These are phyloP conservation scores for Cyclura pinguis DNA, from an alignment of 2,797 vertebrate genomes.

Conservation along the genomic window DNA sequence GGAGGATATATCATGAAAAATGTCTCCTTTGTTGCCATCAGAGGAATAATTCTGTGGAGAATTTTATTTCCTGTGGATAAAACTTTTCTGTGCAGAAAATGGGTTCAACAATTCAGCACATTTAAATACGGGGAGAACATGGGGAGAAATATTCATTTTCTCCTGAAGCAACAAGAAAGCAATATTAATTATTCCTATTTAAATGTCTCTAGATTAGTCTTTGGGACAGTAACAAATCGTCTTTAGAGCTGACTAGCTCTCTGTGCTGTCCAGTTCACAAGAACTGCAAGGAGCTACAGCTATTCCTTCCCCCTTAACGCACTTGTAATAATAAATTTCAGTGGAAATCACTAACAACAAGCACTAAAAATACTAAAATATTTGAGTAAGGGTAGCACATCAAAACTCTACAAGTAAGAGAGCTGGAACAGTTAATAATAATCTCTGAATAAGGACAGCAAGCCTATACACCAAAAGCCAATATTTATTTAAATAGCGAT, in stretches of 20 bases:
- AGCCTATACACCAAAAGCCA: background rate
- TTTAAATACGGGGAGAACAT: too few relatives aligned
- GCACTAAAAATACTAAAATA: conserved; percentile 1
- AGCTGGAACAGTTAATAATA: background rate
- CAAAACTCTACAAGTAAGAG: background rate
- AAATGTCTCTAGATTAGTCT: too few relatives aligned
- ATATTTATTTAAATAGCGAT: conserved; percentile 28
- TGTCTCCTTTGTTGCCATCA: background rate
- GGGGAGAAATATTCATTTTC: too few relatives aligned
- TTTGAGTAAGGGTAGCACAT: background rate
- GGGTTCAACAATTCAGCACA: too few relatives aligned
- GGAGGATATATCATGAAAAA: background rate
- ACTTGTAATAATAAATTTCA: background rate
- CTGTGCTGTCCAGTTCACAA: background rate
- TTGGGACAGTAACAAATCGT: too few relatives aligned
- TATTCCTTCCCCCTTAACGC: background rate
- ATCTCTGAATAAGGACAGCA: background rate
- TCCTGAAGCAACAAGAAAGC: too few relatives aligned
- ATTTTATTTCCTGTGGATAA: too few relatives aligned
- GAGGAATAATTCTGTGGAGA: too few relatives aligned
- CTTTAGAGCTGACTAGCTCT: too few relatives aligned
- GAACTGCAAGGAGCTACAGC: too few relatives aligned
- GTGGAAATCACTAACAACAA: background rate
- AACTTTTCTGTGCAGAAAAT: too few relatives aligned
- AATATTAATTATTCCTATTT: too few relatives aligned